These are phyloP conservation scores for Anomalospiza imberbis DNA, from an alignment of 2,797 vertebrate species.

Conservation along the genomic window DNA sequence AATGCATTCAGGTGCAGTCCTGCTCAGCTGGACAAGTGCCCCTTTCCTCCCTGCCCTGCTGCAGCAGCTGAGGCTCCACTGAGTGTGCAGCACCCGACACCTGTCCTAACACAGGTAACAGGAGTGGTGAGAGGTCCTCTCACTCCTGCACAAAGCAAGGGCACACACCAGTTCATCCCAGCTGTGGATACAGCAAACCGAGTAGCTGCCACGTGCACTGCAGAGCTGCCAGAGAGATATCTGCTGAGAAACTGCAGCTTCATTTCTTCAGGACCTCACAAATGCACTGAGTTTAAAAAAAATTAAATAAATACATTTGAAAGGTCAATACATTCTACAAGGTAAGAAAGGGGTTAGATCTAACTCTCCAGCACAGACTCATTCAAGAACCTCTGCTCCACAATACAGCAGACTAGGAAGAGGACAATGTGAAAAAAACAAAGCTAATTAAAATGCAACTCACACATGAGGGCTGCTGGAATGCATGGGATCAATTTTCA, in stretches of 20 bases:
- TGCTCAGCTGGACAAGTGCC: background rate
- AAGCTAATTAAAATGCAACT: background rate
- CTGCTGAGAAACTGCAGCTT: background rate
- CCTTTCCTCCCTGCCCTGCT: background rate
- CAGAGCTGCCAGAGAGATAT: background rate
- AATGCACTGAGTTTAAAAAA: background rate
- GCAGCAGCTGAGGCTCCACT: background rate
- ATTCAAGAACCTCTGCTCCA: background rate
- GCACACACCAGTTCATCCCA: background rate
- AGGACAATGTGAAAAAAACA: background rate
- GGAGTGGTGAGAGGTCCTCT: background rate
- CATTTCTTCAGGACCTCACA: background rate
- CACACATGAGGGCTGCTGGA: background rate
- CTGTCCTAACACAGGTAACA: fast-evolving
- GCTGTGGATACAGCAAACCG: background rate
- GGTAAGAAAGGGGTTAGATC: background rate
- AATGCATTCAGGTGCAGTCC: background rate
- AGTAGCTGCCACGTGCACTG: background rate
- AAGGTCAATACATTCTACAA: background rate
- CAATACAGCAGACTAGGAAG: background rate
- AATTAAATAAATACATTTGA: too few relatives aligned
- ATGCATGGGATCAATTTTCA: background rate
- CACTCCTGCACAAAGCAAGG: background rate
- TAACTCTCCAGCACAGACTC: background rate
- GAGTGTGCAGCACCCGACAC: background rate